These are phyloP conservation scores for Leptocoma aspasia DNA, from an alignment of 2,113 vertebrate species.

Conservation along the genomic window DNA sequence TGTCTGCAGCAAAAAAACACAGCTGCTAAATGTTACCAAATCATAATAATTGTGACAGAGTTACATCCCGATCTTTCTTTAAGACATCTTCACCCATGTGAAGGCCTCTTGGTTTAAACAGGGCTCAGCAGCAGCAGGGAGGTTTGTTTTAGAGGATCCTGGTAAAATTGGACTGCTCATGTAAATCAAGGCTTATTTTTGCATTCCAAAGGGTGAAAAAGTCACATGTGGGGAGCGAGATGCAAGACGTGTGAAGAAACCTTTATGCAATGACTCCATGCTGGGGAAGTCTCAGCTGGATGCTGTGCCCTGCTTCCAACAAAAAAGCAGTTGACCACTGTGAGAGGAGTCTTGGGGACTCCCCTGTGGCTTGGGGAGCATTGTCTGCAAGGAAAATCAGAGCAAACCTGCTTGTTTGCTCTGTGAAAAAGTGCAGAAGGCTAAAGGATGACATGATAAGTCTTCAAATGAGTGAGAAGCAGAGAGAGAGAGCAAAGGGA, in stretches of 20 bases:
- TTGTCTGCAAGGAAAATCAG: not conserved
- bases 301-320: not conserved
- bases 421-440: not conserved
- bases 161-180: not conserved
- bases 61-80: slow-evolving; percentile 30
- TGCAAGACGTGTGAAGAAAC: not conserved
- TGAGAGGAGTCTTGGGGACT: not conserved
- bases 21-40: slow-evolving; percentile 61
- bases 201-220: slow-evolving; percentile 4
- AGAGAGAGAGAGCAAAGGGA: not conserved
- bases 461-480: not conserved
- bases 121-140: not conserved
- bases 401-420: not conserved
- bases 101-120: slow-evolving; percentile 59
- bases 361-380: not conserved
- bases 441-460: not conserved
- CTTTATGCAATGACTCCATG: not conserved
- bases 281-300: not conserved
- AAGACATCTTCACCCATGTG: slow-evolving; percentile 28
- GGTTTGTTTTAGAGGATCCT: not conserved
- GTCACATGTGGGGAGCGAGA: not conserved
- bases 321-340: not conserved
- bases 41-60: slow-evolving; percentile 52
- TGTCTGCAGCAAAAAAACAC: slow-evolving; percentile 29
- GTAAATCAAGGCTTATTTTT: slow-evolving; percentile 51